These are phyloP conservation scores for Leptodirus hochenwartii DNA, from an alignment of 2,888 invertebrate species.

Conservation along the genomic window DNA sequence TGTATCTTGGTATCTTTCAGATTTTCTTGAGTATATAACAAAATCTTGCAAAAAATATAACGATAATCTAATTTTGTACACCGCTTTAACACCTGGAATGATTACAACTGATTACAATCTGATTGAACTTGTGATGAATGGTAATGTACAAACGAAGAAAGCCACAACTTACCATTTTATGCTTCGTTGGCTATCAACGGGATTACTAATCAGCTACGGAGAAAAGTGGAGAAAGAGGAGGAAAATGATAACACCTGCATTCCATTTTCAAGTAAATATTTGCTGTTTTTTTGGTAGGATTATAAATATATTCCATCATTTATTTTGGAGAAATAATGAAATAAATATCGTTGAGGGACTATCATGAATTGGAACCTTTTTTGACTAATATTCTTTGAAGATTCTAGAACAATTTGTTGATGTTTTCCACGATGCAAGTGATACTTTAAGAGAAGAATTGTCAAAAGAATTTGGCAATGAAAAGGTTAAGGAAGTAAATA, in stretches of 20 bases:
- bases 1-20: too few species aligned
- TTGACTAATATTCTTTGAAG: too few species aligned
- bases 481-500: constrained; percentile 19
- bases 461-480: constrained; percentile 22
- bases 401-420: constrained; percentile 54
- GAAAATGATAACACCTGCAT: constrained; percentile 10
- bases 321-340: too few species aligned
- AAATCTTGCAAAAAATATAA: constrained; percentile 9
- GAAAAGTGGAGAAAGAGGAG: constrained; percentile 10
- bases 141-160: constrained; percentile 13
- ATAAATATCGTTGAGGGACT: too few species aligned
- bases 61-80: constrained; percentile 6
- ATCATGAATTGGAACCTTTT: too few species aligned
- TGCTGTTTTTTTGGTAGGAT: too few species aligned
- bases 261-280: constrained; percentile 11
- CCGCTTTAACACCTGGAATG: constrained; percentile 7
- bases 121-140: constrained; percentile 11
- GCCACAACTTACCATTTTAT: constrained; percentile 12
- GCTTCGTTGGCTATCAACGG: constrained; percentile 15
- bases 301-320: too few species aligned
- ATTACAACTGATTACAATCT: constrained; percentile 11
- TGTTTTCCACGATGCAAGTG: constrained; percentile 45
- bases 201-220: constrained; percentile 14
- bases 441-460: constrained; percentile 37
- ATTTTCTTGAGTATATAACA: too few species aligned